Conservation (phyloP, 2,113 vertebrate genomes). For the Meriones unguiculatus region DNA sequence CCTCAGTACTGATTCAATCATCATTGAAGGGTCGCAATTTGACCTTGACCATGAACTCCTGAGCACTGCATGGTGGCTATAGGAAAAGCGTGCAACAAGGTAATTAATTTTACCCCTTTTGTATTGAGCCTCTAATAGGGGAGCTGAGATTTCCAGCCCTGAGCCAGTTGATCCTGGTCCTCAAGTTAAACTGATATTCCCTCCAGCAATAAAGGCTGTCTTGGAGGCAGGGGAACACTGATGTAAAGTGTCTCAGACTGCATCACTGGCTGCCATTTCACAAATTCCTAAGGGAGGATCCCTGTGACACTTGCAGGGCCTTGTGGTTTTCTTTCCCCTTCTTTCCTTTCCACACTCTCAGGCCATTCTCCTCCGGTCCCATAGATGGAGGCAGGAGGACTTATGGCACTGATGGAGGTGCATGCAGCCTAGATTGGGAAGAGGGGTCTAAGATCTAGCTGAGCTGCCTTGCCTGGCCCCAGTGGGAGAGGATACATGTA, state of each 20-base stretch:
- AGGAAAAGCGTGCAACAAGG: slow-evolving; percentile 31
- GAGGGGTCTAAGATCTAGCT: background rate
- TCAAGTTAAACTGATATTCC: slow-evolving; percentile 61
- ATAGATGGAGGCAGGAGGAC: background rate
- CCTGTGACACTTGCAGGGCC: background rate
- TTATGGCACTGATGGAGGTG: background rate
- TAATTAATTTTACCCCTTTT: slow-evolving; percentile 39
- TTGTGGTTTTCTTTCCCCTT: background rate
- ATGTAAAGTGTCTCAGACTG: slow-evolving; percentile 39
- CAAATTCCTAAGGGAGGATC: background rate
- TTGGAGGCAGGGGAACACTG: slow-evolving; percentile 61
- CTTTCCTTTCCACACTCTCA: background rate
- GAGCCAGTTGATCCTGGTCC: slow-evolving; percentile 67
- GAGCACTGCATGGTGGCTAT: slow-evolving; percentile 38
- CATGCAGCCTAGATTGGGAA: background rate
- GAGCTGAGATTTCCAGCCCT: slow-evolving; percentile 58
- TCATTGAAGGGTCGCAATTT: slow-evolving; percentile 54
- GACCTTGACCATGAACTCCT: slow-evolving; percentile 33
- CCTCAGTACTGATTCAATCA: slow-evolving; percentile 64
- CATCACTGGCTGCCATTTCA: slow-evolving; percentile 19
- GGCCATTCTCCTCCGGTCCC: background rate
- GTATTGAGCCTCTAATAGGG: slow-evolving; percentile 37
- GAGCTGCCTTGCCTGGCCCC: too few relatives aligned
- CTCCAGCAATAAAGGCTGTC: slow-evolving; percentile 56
- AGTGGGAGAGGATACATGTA: too few relatives aligned